A percentile compares a stretch with the other conserved stretches of the same genome.
Evolutionary conservation across 2,113 vertebrate species (phyloP).

Genomic region (Fulmarus glacialis): DNA sequence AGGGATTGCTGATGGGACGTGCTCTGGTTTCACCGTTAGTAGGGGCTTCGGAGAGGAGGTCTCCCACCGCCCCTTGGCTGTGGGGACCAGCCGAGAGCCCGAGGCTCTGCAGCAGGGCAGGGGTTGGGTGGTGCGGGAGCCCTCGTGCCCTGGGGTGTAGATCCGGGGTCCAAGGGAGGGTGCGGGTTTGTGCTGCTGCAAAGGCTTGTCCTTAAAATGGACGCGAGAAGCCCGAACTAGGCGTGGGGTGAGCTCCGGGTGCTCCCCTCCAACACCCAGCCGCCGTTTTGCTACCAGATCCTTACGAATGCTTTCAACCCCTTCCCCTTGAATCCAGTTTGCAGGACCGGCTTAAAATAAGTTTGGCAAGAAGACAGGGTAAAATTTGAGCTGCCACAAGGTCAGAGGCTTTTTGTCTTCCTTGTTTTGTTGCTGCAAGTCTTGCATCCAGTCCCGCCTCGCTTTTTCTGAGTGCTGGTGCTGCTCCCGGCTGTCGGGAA

Average conservation of each 20-base stretch:
- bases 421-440: accelerated
- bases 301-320: background rate
- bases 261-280: background rate
- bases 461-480: background rate
- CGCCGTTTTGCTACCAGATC: background rate
- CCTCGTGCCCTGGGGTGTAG: background rate
- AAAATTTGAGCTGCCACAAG: background rate
- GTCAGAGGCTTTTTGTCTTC: background rate
- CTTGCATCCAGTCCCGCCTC: background rate
- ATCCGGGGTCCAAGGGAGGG: background rate
- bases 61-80: background rate
- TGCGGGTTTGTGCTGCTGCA: background rate
- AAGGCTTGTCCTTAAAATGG: background rate
- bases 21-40: accelerated
- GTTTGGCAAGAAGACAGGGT: background rate
- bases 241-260: background rate
- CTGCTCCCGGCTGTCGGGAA: background rate
- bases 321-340: background rate
- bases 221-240: background rate
- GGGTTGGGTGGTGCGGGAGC: background rate
- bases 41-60: background rate
- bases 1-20: background rate
- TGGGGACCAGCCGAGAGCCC: background rate
- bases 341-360: background rate
- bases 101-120: background rate